phyloP scores from a whole-genome alignment of 2,888 invertebrate genomes.

The Iselma pallidipennis region DNA sequence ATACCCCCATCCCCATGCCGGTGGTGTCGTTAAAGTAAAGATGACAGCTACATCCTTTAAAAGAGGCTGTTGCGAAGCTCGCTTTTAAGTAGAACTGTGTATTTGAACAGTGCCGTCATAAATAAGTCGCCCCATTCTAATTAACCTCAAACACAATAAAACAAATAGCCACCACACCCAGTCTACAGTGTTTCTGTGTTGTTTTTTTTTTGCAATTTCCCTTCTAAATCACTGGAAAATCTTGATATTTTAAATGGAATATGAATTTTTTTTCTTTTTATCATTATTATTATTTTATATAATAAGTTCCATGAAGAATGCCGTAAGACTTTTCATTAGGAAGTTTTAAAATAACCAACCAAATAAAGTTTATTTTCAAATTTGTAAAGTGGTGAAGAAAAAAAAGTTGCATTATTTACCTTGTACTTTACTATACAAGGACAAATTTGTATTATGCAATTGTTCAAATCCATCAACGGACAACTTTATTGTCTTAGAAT shows the following conservation, averaged over 20 bases:
- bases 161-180: slow-evolving; percentile 6
- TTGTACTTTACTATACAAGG: slow-evolving; percentile 6
- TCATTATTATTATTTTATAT: not conserved
- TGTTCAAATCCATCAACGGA: slow-evolving; percentile 26
- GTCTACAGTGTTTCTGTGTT: too few relatives aligned
- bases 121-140: slow-evolving; percentile 12
- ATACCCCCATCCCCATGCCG: not conserved
- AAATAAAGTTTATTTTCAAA: too few relatives aligned
- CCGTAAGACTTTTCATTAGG: too few relatives aligned
- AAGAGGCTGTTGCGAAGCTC: not conserved
- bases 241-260: not conserved
- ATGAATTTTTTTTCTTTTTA: not conserved
- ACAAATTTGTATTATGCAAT: slow-evolving; percentile 20
- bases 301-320: too few relatives aligned
- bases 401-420: slow-evolving; percentile 20
- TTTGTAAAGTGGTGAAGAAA: too few relatives aligned
- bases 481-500: slow-evolving; percentile 24
- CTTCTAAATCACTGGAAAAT: not conserved
- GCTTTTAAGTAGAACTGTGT: slow-evolving; percentile 7
- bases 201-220: not conserved
- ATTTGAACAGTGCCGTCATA: slow-evolving; percentile 17
- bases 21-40: not conserved
- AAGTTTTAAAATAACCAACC: slow-evolving; percentile 5
- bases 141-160: slow-evolving; percentile 9
- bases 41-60: not conserved